phyloP scores from a whole-genome alignment of 2,113 vertebrate species.

The Lepisosteus oculatus region DNA sequence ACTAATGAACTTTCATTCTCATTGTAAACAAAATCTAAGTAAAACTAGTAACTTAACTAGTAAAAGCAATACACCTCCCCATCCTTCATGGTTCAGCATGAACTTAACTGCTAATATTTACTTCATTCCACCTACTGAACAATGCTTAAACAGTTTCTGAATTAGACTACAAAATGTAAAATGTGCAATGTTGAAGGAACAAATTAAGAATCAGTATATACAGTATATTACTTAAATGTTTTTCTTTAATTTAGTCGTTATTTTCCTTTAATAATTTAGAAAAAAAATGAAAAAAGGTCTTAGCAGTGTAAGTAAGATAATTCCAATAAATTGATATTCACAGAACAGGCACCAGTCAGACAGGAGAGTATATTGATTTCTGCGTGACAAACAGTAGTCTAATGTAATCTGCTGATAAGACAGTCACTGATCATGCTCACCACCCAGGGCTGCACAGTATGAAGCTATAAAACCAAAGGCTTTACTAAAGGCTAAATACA shows the following conservation, averaged over 20 bases:
- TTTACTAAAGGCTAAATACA: slow-evolving; percentile 30
- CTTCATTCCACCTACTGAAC: no score
- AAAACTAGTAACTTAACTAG: no score
- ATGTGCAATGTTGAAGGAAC: neutral
- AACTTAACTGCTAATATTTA: no score
- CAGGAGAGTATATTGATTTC: slow-evolving; percentile 48
- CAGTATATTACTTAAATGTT: no score
- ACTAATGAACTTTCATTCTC: no score
- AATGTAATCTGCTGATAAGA: slow-evolving; percentile 46
- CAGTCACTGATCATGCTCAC: slow-evolving; percentile 37
- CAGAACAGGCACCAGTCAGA: slow-evolving; percentile 38
- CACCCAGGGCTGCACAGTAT: slow-evolving; percentile 25
- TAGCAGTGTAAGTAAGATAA: slow-evolving; percentile 36
- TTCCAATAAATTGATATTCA: slow-evolving; percentile 42
- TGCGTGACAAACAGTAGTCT: slow-evolving; percentile 39
- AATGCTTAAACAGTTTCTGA: no score
- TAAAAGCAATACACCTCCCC: no score
- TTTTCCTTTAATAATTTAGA: neutral
- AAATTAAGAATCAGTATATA: no score
- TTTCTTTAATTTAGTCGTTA: no score
- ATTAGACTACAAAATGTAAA: no score
- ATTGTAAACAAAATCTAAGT: no score
- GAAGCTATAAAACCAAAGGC: slow-evolving; percentile 36
- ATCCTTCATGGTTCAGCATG: no score
- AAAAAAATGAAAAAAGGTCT: neutral